Percentiles rank a stretch among this genome's conserved stretches.
Evolutionary conservation across 1,140 invertebrate species (phyloP).

Genomic region (Melanaphis sacchari): DNA sequence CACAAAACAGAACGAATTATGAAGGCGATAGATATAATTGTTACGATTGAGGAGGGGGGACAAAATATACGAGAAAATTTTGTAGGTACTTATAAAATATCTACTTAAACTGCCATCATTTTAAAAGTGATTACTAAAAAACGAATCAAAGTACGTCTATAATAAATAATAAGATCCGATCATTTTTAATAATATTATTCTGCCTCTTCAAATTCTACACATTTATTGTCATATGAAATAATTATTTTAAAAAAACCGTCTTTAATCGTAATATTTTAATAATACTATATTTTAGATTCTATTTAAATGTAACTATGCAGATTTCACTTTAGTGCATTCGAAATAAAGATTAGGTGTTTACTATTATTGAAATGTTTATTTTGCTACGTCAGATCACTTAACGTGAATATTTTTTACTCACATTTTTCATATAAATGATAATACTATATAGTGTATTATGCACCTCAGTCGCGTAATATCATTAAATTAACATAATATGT

Average conservation of each 20-base stretch:
- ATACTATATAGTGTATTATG: neutral
- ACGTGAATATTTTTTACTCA: neutral
- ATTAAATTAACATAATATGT: neutral
- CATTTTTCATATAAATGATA: neutral
- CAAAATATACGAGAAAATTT: neutral
- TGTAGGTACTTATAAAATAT: neutral
- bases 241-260: neutral
- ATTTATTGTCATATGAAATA: neutral
- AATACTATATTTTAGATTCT: neutral
- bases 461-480: neutral
- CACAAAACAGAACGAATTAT: neutral
- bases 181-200: neutral
- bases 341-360: neutral
- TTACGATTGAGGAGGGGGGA: neutral
- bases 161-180: neutral
- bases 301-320: neutral
- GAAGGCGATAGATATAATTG: neutral
- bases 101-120: conserved; percentile 3
- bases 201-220: neutral
- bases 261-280: neutral
- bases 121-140: neutral
- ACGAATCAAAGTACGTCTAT: neutral
- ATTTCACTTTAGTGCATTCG: neutral
- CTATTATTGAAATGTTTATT: neutral
- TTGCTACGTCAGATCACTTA: conserved; percentile 1